A percentile compares a stretch with the other conserved stretches of the same genome.
phyloP scores from a whole-genome alignment of 2,797 vertebrate genomes.

The Hemitrygon akajei region DNA sequence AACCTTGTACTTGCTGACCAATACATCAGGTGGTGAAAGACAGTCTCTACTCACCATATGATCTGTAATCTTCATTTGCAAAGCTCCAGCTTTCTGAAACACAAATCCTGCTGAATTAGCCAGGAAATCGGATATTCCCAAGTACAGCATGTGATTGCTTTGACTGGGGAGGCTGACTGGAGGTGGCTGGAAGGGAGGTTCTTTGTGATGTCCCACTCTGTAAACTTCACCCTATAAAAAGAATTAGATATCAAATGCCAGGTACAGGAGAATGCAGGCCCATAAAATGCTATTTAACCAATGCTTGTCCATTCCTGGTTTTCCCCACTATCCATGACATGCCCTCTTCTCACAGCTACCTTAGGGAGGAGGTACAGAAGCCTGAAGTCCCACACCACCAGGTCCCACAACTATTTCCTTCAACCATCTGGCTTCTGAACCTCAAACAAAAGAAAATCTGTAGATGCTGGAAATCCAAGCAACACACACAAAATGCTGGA shows the following conservation, averaged over 20 bases:
- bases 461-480: too few species aligned
- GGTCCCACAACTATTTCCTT: too few species aligned
- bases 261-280: too few species aligned
- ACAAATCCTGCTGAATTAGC: conserved; percentile 60
- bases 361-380: too few species aligned
- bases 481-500: too few species aligned
- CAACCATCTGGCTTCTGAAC: too few species aligned
- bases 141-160: conserved; percentile 52
- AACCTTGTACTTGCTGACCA: too few species aligned
- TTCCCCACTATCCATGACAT: too few species aligned
- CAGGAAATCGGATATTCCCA: conserved; percentile 60
- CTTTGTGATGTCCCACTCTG: conserved; percentile 38
- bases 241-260: background rate
- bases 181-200: conserved; percentile 47
- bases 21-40: too few species aligned
- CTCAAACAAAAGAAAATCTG: too few species aligned
- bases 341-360: too few species aligned
- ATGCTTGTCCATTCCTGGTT: background rate
- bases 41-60: conserved; percentile 51
- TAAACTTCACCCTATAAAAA: conserved; percentile 63
- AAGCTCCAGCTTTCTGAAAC: conserved; percentile 50
- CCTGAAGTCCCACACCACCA: too few species aligned
- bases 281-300: background rate
- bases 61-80: conserved; percentile 53
- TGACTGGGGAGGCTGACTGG: conserved; percentile 42